phyloP scores from a whole-genome alignment of 2,113 vertebrate species.

The Ophiodon elongatus region DNA sequence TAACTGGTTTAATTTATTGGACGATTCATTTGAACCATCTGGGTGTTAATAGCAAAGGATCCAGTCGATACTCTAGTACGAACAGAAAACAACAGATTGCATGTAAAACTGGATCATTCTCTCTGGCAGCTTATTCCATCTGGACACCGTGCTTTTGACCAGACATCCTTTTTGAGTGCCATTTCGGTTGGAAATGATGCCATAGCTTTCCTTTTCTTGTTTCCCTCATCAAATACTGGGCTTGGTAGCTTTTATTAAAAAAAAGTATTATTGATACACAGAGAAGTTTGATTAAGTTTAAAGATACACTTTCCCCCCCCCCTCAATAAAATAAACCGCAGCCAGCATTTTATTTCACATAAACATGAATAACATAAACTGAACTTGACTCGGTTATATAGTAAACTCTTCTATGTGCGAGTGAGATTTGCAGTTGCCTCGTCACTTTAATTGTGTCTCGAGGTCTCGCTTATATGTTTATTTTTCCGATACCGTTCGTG shows the following conservation, averaged over 20 bases:
- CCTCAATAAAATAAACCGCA: background rate
- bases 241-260: background rate
- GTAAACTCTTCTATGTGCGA: background rate
- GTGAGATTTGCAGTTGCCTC: background rate
- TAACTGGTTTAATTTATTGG: constrained; percentile 33
- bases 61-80: constrained; percentile 32
- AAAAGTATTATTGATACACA: background rate
- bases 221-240: constrained; percentile 11
- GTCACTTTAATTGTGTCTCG: background rate
- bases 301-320: background rate
- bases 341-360: background rate
- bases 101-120: constrained; percentile 52
- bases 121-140: constrained; percentile 60
- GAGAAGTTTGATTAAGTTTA: background rate
- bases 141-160: constrained; percentile 58
- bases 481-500: background rate
- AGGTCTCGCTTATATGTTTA: background rate
- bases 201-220: background rate
- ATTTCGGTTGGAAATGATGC: constrained; percentile 44
- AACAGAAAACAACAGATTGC: constrained; percentile 69
- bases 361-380: background rate
- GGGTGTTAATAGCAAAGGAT: constrained; percentile 53
- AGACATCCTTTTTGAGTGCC: constrained; percentile 30
- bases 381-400: background rate
- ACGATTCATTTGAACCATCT: constrained; percentile 48